A percentile compares a stretch with the other conserved stretches of the same genome.
These are phyloP conservation scores for Hozukius guyotensis DNA, from an alignment of 2,797 vertebrate genomes.

Conservation along the genomic window DNA sequence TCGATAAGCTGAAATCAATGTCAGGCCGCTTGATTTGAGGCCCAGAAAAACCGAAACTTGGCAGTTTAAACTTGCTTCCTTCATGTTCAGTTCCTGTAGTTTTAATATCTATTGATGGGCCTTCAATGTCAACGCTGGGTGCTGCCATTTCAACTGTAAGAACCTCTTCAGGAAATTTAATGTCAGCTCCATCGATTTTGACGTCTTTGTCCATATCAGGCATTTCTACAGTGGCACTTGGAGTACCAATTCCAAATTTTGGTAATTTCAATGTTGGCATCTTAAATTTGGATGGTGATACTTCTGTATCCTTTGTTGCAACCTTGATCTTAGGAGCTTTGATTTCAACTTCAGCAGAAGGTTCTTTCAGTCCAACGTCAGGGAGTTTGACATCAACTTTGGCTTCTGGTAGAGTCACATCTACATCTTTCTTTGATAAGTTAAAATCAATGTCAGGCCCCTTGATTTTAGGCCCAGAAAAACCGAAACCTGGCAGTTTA, in stretches of 20 bases:
- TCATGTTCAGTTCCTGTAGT: not conserved
- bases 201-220: conserved; percentile 3
- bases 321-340: conserved; percentile 27
- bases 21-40: conserved; percentile 21
- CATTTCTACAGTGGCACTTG: not conserved
- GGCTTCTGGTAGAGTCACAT: conserved; percentile 28
- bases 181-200: conserved; percentile 24
- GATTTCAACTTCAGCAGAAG: conserved; percentile 39
- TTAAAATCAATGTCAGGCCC: conserved; percentile 32
- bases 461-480: not conserved
- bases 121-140: not conserved
- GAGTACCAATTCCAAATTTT: conserved; percentile 44
- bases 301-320: conserved; percentile 23
- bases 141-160: not conserved
- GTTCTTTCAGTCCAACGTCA: not conserved
- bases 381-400: conserved; percentile 25
- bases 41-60: not conserved
- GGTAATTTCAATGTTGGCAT: conserved; percentile 68
- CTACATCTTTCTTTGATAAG: conserved; percentile 57
- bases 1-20: conserved; percentile 35
- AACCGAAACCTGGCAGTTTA: conserved; percentile 32
- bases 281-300: conserved; percentile 68
- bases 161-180: not conserved
- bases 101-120: not conserved
- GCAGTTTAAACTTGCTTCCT: conserved; percentile 49